A percentile compares a stretch with the other conserved stretches of the same genome.
Conservation (phyloP, 92 coral and sea anemone species). For the Umimayanthus chanpuru region DNA sequence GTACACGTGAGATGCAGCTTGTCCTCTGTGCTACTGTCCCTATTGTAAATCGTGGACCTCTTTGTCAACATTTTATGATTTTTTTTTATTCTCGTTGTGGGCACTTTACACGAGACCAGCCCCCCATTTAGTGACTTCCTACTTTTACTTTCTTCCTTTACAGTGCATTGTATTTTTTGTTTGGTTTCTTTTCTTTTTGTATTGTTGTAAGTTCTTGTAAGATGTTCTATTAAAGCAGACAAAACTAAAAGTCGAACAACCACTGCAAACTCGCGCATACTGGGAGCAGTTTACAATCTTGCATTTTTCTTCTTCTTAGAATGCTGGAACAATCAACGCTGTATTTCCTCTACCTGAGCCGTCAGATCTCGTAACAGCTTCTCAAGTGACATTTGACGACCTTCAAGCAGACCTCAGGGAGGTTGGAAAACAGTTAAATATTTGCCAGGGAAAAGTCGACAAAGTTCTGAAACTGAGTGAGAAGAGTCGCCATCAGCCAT, state of each 20-base stretch:
- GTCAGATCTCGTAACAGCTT: slow-evolving; percentile 74
- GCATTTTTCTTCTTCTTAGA: slow-evolving; percentile 36
- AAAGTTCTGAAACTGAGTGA: slow-evolving; percentile 68
- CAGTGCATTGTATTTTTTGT: too few relatives aligned
- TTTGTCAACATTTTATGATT: too few relatives aligned
- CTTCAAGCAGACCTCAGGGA: slow-evolving; percentile 66
- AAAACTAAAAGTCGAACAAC: neutral
- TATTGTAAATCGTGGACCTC: too few relatives aligned
- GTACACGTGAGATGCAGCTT: too few relatives aligned
- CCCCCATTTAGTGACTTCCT: too few relatives aligned
- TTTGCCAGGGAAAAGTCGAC: slow-evolving; percentile 67
- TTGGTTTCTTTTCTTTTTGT: too few relatives aligned
- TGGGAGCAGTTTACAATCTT: neutral
- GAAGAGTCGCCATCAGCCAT: slow-evolving; percentile 59
- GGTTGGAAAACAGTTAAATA: slow-evolving; percentile 58
- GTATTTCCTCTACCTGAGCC: slow-evolving; percentile 88
- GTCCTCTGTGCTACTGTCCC: too few relatives aligned
- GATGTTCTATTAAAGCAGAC: too few relatives aligned
- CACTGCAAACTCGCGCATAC: neutral
- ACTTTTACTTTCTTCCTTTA: too few relatives aligned
- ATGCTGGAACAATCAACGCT: slow-evolving; percentile 82
- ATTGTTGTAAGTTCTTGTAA: too few relatives aligned
- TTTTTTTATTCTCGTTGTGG: too few relatives aligned
- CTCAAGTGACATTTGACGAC: slow-evolving; percentile 85
- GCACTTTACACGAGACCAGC: too few relatives aligned